These are phyloP conservation scores for Psittacus erithacus DNA, from an alignment of 2,113 vertebrate species.

Conservation along the genomic window DNA sequence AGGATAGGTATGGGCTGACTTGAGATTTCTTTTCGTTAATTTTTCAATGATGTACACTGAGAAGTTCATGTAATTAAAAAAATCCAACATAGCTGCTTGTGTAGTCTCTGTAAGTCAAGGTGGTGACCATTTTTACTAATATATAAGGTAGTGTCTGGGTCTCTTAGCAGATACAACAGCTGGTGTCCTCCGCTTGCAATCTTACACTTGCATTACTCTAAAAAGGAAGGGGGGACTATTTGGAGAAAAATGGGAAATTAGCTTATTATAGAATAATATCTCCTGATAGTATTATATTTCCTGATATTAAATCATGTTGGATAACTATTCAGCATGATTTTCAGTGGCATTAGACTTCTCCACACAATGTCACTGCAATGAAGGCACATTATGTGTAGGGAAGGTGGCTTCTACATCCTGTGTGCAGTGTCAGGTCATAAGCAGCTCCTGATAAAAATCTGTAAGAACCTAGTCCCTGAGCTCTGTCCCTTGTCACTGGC, in stretches of 20 bases:
- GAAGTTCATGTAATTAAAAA: background rate
- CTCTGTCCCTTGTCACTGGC: background rate
- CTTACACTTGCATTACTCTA: background rate
- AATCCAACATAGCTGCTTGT: background rate
- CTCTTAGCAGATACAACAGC: background rate
- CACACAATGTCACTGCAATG: background rate
- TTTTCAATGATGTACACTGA: background rate
- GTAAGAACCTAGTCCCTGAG: background rate
- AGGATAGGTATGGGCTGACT: background rate
- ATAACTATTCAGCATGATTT: too few relatives aligned
- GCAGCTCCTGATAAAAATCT: background rate
- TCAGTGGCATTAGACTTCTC: background rate
- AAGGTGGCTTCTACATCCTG: background rate
- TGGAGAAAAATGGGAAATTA: background rate
- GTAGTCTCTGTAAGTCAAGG: background rate
- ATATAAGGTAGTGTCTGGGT: background rate
- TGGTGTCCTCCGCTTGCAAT: background rate
- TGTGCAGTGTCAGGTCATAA: background rate
- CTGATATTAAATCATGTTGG: too few relatives aligned
- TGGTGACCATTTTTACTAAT: background rate
- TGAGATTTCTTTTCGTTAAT: background rate
- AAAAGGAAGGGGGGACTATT: background rate
- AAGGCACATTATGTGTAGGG: background rate
- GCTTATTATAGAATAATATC: background rate
- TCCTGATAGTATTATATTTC: background rate